These are phyloP conservation scores for Gallinago stenura DNA, from an alignment of 2,797 vertebrate genomes.

Conservation along the genomic window DNA sequence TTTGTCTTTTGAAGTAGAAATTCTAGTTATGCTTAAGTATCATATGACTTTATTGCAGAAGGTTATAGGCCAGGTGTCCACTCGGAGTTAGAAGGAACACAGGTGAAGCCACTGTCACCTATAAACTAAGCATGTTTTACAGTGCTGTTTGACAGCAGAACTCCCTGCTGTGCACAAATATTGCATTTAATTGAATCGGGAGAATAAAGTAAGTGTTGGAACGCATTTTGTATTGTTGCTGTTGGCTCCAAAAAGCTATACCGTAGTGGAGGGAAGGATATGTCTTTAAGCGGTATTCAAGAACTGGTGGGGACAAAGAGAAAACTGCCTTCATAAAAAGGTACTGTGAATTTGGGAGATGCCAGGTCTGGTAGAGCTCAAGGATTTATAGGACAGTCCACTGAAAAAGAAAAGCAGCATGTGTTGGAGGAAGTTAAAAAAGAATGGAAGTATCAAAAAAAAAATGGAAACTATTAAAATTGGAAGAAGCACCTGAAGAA, in stretches of 20 bases:
- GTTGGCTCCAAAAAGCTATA: neutral
- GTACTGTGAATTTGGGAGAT: neutral
- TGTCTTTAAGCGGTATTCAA: neutral
- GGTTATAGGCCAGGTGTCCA: neutral
- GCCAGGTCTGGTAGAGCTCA: neutral
- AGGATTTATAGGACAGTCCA: neutral
- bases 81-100: neutral
- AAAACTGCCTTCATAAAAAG: neutral
- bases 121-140: neutral
- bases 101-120: neutral
- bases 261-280: neutral
- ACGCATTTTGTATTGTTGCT: neutral
- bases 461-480: neutral
- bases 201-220: neutral
- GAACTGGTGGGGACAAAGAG: neutral
- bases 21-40: neutral
- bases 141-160: neutral
- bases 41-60: neutral
- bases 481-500: neutral
- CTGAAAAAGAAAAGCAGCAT: neutral
- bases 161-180: neutral
- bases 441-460: neutral
- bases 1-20: neutral
- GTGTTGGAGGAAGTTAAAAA: neutral
- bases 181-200: neutral